Percentiles rank a stretch among this genome's conserved stretches.
Conservation (phyloP, 2,888 invertebrate genomes). For the Malachius bipustulatus region DNA sequence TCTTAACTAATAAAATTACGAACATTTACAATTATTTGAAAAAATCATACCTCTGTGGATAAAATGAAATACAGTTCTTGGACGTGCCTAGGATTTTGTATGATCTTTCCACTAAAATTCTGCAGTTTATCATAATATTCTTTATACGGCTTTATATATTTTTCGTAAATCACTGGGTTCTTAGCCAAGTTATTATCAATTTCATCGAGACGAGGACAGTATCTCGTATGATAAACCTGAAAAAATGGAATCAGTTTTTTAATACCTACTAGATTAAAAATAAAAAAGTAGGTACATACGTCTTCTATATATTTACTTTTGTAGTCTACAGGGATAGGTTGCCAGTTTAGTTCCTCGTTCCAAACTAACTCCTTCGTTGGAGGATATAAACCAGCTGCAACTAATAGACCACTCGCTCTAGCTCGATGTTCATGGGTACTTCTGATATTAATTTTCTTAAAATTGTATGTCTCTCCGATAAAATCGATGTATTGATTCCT, state of each 20-base stretch:
- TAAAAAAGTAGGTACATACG: conserved; percentile 17
- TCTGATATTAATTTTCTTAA: conserved; percentile 46
- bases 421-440: conserved; percentile 61
- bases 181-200: neutral
- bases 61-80: neutral
- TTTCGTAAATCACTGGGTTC: neutral
- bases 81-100: neutral
- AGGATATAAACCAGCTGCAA: conserved; percentile 57
- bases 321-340: conserved; percentile 27
- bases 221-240: neutral
- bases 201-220: neutral
- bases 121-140: neutral
- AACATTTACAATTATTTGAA: too few species aligned
- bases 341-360: conserved; percentile 34
- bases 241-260: neutral
- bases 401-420: conserved; percentile 55
- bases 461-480: conserved; percentile 44
- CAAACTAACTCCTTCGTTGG: conserved; percentile 45
- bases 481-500: conserved; percentile 51
- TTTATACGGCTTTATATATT: conserved; percentile 2
- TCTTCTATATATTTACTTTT: conserved; percentile 20
- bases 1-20: too few species aligned
- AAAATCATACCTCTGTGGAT: neutral
- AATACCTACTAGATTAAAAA: conserved; percentile 3
- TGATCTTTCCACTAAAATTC: neutral